phyloP scores from a whole-genome alignment of 2,888 invertebrate species.

The Brassicogethes aeneus region DNA sequence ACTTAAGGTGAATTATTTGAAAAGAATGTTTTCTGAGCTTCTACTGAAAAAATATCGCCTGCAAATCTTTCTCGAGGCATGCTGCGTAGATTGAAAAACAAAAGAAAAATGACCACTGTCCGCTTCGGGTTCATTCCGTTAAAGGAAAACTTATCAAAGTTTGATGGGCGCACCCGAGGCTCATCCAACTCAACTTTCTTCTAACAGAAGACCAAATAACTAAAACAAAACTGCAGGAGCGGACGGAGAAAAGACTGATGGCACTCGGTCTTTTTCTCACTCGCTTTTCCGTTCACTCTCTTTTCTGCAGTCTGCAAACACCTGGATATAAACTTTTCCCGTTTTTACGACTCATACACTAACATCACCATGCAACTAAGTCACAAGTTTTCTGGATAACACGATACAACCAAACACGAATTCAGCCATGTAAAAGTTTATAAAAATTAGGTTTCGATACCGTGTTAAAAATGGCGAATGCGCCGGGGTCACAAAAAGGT shows the following conservation, averaged over 20 bases:
- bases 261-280: no score
- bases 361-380: no score
- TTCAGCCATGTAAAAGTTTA: no score
- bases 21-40: slow-evolving; percentile 1
- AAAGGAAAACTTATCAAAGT: slow-evolving; percentile 42
- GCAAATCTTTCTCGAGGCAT: slow-evolving; percentile 6
- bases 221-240: slow-evolving; percentile 30
- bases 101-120: slow-evolving; percentile 50
- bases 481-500: no score
- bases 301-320: slow-evolving; percentile 27
- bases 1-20: no score
- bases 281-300: slow-evolving; percentile 20
- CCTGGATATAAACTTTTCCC: slow-evolving; percentile 27
- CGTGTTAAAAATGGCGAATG: no score
- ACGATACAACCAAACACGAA: no score
- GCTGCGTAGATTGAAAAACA: slow-evolving; percentile 42
- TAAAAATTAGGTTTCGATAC: no score
- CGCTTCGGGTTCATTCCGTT: slow-evolving; percentile 31
- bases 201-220: slow-evolving; percentile 41
- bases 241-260: no score
- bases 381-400: no score
- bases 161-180: slow-evolving; percentile 38
- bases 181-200: slow-evolving; percentile 36
- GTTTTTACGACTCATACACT: slow-evolving; percentile 19
- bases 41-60: not conserved